Evolutionary conservation across 2,797 vertebrate species (phyloP).

Genomic region (Crax fasciolata): DNA sequence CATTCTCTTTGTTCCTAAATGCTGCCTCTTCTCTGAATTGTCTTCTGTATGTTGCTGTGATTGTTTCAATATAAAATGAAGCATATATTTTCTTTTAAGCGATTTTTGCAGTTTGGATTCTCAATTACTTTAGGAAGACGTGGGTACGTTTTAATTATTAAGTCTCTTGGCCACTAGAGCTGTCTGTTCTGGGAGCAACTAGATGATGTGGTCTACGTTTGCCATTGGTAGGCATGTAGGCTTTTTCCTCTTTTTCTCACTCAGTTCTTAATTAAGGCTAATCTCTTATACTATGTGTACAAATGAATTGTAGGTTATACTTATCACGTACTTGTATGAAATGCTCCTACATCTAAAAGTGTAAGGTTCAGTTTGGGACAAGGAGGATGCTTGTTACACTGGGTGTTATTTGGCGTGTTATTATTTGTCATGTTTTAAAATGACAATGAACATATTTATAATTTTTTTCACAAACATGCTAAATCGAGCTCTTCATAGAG

Average conservation of each 20-base stretch:
- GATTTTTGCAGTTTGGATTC: not conserved
- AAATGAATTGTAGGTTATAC: not conserved
- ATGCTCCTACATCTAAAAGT: not conserved
- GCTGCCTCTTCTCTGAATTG: not conserved
- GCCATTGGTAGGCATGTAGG: not conserved
- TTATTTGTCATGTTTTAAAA: not conserved
- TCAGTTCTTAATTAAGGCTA: not conserved
- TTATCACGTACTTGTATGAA: not conserved
- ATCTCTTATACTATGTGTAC: fast-evolving
- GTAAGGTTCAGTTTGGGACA: not conserved
- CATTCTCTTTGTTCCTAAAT: not conserved
- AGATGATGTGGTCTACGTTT: not conserved
- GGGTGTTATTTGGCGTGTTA: not conserved
- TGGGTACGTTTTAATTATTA: fast-evolving
- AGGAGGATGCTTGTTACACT: not conserved
- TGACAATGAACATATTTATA: not conserved
- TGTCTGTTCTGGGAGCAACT: not conserved
- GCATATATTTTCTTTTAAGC: not conserved
- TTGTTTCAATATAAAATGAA: not conserved
- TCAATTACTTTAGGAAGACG: not conserved
- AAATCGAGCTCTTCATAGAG: not conserved
- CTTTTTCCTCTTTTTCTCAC: not conserved
- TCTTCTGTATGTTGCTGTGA: not conserved
- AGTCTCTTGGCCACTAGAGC: not conserved
- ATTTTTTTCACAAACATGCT: not conserved